phyloP scores from a whole-genome alignment of 2,888 invertebrate genomes.

The Macrophya alboannulata region DNA sequence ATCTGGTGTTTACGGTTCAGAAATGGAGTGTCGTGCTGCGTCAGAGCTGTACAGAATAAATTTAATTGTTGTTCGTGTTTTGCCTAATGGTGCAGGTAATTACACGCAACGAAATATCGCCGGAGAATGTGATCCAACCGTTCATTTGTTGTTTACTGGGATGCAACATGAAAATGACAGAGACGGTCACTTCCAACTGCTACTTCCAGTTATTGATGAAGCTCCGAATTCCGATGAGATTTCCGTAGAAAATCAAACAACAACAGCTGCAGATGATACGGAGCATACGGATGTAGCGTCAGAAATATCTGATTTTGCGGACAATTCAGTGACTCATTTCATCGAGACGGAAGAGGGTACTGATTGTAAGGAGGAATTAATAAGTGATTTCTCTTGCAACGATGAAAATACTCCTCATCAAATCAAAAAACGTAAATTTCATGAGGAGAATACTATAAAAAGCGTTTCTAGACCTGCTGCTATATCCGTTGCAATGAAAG shows the following conservation, averaged over 20 bases:
- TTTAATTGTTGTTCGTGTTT: too few species aligned
- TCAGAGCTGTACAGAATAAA: too few species aligned
- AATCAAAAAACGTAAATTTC: not conserved
- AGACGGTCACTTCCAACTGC: conserved; percentile 15
- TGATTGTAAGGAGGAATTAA: not conserved
- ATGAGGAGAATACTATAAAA: too few species aligned
- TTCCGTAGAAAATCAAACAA: not conserved
- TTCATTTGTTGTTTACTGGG: not conserved
- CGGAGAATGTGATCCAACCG: not conserved
- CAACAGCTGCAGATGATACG: not conserved
- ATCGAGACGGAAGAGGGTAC: not conserved
- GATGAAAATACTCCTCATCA: too few species aligned
- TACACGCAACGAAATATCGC: not conserved
- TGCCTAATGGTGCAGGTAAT: not conserved
- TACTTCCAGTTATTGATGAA: not conserved
- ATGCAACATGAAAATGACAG: conserved; percentile 1
- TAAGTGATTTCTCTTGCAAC: too few species aligned
- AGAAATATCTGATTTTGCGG: not conserved
- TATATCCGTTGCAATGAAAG: not conserved
- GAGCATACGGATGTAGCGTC: not conserved
- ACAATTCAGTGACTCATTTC: not conserved
- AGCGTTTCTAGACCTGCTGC: not conserved
- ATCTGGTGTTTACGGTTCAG: too few species aligned
- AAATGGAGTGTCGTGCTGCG: too few species aligned
- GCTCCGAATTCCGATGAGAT: not conserved